Evolutionary conservation across 1,140 invertebrate species (phyloP).

Genomic region (Leptinotarsa defecta): DNA sequence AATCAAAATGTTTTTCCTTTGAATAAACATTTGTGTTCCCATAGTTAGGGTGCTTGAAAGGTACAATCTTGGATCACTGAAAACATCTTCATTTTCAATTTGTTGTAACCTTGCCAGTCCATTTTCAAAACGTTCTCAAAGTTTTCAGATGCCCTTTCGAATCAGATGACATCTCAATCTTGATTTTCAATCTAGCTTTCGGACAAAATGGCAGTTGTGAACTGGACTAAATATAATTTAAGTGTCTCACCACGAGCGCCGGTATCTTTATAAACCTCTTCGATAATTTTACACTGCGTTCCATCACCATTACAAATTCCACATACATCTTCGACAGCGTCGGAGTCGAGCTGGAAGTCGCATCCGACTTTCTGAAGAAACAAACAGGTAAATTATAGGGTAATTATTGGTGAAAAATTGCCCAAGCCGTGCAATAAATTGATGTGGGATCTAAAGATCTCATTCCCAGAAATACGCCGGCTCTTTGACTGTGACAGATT

Average conservation of each 20-base stretch:
- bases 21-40: no score
- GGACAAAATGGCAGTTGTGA: no score
- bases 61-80: no score
- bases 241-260: slow-evolving; percentile 42
- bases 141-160: background rate
- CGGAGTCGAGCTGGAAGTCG: slow-evolving; percentile 69
- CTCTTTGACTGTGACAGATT: no score
- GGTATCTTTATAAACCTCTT: slow-evolving; percentile 51
- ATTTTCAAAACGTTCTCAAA: no score
- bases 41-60: no score
- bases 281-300: slow-evolving; percentile 61
- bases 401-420: background rate
- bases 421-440: no score
- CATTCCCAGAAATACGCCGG: no score
- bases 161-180: background rate
- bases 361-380: slow-evolving; percentile 66
- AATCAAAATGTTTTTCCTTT: no score
- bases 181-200: background rate
- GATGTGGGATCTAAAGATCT: no score
- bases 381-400: background rate
- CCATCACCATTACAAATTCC: slow-evolving; percentile 74
- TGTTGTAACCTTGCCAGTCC: no score
- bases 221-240: background rate
- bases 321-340: slow-evolving; percentile 69
- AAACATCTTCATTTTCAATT: no score